Base-by-base conservation (phyloP, 2,888 invertebrate genomes). In the Microchrysa polita region DNA sequence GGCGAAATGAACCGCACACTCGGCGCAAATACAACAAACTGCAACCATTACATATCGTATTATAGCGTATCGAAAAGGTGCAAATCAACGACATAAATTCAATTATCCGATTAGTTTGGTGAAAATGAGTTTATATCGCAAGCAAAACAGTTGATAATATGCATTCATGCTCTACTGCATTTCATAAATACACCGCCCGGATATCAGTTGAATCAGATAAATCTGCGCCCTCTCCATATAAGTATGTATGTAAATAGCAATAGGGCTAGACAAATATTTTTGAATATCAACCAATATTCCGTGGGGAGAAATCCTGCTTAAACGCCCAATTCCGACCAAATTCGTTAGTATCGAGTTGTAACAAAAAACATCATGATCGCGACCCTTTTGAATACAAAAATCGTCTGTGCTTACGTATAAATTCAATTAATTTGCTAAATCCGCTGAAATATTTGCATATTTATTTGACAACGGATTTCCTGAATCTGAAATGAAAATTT, bases 51-150 rank as follows among this genome's bases (percentile, higher is more conserved):
- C n/a, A n/a, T n/a, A n/a, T n/a, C n/a, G 16, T 20, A 20, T n/a
- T n/a, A 20, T 55, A 55, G 16, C 14, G n/a, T 52, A 52, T 52
- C 20, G 16, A 7, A 55, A 20, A 18, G 20, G 22, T 65, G 5
- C 44, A 48, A 65, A 22, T 27, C 65, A 48, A 65, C 48, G 65
- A 65, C 48, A 65, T 65, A 65, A 65, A 65, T 65, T 65, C 65
- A 65, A 65, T 65, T 65, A 65, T 65, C 65, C 65, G 65, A 65
- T 65, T 65, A 34, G 65, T 65, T 65, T 65, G 44, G 10, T 23
- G 48, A 65, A 65, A 65, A 65, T 65, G 27, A 65, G 65, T 65
- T 65, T 65, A 65, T 65, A 44, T 18, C 20, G 20, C n/a, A 65
- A 48, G 65, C 44, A 44, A 48, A 65, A 65, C 65, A 65, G 48